A percentile compares a stretch with the other conserved stretches of the same genome.
These are phyloP conservation scores for Eurosta solidaginis DNA, from an alignment of 1,140 invertebrate species.

Conservation along the genomic window DNA sequence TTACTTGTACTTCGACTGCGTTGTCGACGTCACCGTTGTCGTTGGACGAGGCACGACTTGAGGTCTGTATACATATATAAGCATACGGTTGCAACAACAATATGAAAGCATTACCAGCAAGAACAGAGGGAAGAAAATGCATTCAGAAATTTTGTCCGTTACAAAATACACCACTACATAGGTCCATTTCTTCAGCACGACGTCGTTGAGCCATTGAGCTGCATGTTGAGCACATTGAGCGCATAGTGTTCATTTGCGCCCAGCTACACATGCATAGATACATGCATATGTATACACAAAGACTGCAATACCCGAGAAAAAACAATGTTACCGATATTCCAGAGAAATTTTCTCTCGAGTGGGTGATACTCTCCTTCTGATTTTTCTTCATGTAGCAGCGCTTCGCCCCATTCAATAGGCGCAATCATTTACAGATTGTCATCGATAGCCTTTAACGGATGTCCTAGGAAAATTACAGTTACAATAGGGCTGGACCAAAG, in stretches of 20 bases:
- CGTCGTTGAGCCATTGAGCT: constrained; percentile 15
- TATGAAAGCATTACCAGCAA: neutral
- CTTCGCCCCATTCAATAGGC: no score
- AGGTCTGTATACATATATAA: no score
- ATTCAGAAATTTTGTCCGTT: constrained; percentile 25
- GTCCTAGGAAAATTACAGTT: no score
- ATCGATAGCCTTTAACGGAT: no score
- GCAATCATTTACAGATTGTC: no score
- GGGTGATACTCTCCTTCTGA: no score
- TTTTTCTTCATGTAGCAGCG: no score
- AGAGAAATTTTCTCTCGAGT: no score
- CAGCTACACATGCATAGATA: neutral
- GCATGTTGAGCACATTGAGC: constrained; percentile 1
- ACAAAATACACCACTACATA: constrained; percentile 19
- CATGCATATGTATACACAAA: neutral
- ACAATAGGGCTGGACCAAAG: no score
- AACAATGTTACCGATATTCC: no score
- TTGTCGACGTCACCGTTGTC: neutral
- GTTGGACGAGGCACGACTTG: neutral
- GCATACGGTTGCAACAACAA: neutral
- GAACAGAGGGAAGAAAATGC: constrained; percentile 8
- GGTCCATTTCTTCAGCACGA: neutral
- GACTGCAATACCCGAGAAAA: no score
- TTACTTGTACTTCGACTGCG: neutral
- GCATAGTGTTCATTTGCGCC: neutral